Evolutionary conservation across 1,140 invertebrate genomes (phyloP), one percentile per base, ranked within the genome.

Genomic region (Dolichoris vasculosae): DNA sequence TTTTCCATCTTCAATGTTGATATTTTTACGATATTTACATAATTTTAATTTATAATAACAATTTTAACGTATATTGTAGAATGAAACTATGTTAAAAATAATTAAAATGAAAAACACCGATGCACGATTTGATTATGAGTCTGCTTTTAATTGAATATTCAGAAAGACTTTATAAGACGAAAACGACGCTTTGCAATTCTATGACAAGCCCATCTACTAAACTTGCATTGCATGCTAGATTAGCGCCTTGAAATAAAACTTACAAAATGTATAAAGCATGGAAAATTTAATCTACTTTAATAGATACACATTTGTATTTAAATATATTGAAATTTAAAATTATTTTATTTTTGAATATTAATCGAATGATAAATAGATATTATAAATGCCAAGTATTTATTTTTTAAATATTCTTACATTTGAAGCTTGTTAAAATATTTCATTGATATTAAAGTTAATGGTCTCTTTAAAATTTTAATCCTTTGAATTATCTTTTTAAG

Each of bases 121-220:
- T 51, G 46, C 40, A 30, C 51, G 80, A 83, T 20, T 35, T 23
- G 46, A 82, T 73, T 26, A 26, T 23, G 69, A 83, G 40, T 76
- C n/a, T 20, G 9, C 32, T 23, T 63, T 43, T 76, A 59, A 83
- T 83, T 83, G 71, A 43, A n/a, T 83, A 76, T 83, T 83, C 69
- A 73, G 26, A 2, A 26, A 43, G 51, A 76, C 20, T 23, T 83
- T 26, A 26, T 59, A 63, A 59, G 15, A 63, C 1, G 51, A 63
- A 75, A 40, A 67, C 30, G 26, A 23, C 13, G 38, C 23, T 78
- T 80, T 40, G 51, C 51, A 63, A 63, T 78, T 78, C 51, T 17
- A n/a, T 23, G 32, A 32, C 26, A 40, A 73, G 46, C 15, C 32
- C 48, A 73, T 59, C 67, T 59, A 40, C 46, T 73, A 73, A 69